Conservation (phyloP, 2,797 vertebrate species). For the Sciurus carolinensis region DNA sequence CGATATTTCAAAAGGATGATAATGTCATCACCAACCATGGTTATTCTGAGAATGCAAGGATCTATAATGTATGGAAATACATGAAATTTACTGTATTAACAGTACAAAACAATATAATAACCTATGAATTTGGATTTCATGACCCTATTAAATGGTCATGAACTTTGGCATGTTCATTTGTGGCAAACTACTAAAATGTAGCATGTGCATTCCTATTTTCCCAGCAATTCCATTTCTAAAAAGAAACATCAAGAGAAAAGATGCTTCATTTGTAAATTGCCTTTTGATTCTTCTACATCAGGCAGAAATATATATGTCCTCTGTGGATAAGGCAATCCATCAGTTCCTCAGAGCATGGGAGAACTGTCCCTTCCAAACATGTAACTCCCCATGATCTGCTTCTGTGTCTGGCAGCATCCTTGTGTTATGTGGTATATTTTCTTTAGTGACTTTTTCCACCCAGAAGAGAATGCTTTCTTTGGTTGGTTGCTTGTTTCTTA, state of each 20-base stretch:
- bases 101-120: neutral
- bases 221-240: conserved; percentile 6
- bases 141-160: neutral
- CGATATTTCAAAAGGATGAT: neutral
- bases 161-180: neutral
- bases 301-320: neutral
- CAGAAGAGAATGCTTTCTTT: neutral
- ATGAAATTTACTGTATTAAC: neutral
- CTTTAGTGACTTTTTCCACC: neutral
- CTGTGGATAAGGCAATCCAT: neutral
- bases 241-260: neutral
- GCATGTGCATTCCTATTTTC: neutral
- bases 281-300: neutral
- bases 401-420: neutral
- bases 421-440: neutral
- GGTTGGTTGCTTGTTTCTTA: conserved; percentile 40
- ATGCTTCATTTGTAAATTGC: neutral
- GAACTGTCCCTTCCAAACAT: neutral
- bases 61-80: neutral
- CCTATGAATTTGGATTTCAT: neutral
- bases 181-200: neutral
- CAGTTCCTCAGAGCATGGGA: neutral
- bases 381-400: neutral
- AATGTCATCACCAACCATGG: neutral
- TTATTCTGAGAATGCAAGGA: conserved; percentile 28